These are phyloP conservation scores for Lampropteryx suffumata DNA, from an alignment of 2,888 invertebrate species.

Conservation along the genomic window DNA sequence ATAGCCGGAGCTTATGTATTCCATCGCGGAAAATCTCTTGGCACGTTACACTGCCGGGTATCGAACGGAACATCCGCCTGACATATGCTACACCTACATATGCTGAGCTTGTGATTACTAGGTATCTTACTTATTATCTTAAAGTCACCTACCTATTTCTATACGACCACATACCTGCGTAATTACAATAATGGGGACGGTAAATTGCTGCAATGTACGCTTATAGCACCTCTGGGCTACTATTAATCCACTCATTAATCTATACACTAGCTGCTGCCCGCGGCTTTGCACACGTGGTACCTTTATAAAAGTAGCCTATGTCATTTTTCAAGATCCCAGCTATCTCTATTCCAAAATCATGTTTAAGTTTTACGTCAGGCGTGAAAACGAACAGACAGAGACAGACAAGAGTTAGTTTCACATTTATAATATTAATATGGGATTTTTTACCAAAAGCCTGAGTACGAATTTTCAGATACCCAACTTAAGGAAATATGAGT, in stretches of 20 bases:
- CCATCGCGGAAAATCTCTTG: constrained; percentile 47
- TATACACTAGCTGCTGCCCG: no score
- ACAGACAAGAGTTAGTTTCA: no score
- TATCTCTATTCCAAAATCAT: no score
- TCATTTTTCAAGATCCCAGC: no score
- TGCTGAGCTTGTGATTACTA: not conserved
- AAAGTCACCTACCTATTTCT: constrained; percentile 14
- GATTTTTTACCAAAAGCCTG: no score
- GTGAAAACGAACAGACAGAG: no score
- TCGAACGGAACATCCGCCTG: constrained; percentile 40
- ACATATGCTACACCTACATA: constrained; percentile 2
- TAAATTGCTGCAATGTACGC: constrained; percentile 25
- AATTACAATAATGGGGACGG: constrained; percentile 30
- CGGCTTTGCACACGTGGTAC: no score
- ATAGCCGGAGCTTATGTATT: constrained; percentile 34
- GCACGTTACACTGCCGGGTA: constrained; percentile 40
- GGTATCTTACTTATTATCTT: not conserved
- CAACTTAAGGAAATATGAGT: no score
- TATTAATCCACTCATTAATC: constrained; percentile 7
- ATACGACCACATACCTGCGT: constrained; percentile 26
- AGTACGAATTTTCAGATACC: no score
- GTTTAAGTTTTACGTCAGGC: no score
- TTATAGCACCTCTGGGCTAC: constrained; percentile 15
- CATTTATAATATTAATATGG: no score
- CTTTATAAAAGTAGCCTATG: no score